Evolutionary conservation across 1,140 invertebrate species (phyloP), one percentile per base, ranked within the genome.

Genomic region (Macrosteles quadrilineatus): DNA sequence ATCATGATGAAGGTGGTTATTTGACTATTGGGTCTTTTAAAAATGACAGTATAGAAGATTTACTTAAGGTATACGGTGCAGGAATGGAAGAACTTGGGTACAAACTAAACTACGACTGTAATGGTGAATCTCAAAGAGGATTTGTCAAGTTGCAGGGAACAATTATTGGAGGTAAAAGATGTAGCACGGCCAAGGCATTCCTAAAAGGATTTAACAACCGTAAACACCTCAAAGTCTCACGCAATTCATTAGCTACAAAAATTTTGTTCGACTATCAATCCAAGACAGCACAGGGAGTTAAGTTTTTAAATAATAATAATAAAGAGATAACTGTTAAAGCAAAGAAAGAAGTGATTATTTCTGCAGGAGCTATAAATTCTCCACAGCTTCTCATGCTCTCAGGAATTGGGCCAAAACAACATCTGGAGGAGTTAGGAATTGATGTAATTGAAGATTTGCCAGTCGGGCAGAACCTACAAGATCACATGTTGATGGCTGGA

Each of bases 251-350:
- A 76, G 91, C 89, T 0, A 88, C 86, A 0, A 90, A 86, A 80
- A 81, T 97, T n/a, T 74, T 96, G 0, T 91, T 96, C 68, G 80
- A 93, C 86, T 78, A 80, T 77, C 0, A 79, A 76, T 53, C 86
- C 85, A 91, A 88, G 74, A 31, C 92, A 0, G 86, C 81, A 11
- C 94, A 91, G 75, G 96, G 98, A 81, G 81, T 89, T 1, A 86
- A 88, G 59, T 72, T 86, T 73, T 75, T 81, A 25, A 79, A 83
- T 17, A 75, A 69, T 25, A 59, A 50, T 17, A 45, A 21, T 30
- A 67, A 65, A 32, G 19, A 30, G 36, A 57, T 62, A 0, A 66
- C 66, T 4, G n/a, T n/a, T n/a, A n/a, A n/a, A n/a, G n/a, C n/a
- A n/a, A n/a, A n/a, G n/a, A n/a, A n/a, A n/a, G n/a, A n/a, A n/a